Evolutionary conservation across 1,140 invertebrate genomes (phyloP), one percentile per base, ranked within the genome.

Genomic region (Chrysopa pallens): DNA sequence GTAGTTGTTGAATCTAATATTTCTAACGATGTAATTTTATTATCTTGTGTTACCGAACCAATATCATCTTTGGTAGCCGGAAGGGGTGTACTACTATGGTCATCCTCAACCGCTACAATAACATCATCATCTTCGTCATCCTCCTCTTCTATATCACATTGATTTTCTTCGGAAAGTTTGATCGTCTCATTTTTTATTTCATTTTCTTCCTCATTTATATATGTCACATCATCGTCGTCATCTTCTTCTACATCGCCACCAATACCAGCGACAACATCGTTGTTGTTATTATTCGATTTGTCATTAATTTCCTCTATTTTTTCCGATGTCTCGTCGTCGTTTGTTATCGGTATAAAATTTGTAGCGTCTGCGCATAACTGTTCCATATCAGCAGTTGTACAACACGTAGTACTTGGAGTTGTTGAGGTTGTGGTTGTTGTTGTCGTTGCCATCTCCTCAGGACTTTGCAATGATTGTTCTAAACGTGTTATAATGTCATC

Each of bases 401-500:
- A 7, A 31, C 37, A 17, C 9, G 23, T 15, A 33, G 13, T 7
- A 48, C 40, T 11, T 13, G n/a, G 17, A 23, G 17, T n/a, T 40
- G 33, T 38, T 40, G 11, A 47, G 35, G 39, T 49, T 44, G 36
- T 38, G 36, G 55, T 63, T 45, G 51, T 55, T 27, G 54, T 51
- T 47, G 38, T 35, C 23, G 42, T 44, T 42, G n/a, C 44, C 15
- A 66, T 46, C 36, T 62, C 61, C 42, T 70, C 67, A 5, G 67
- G 66, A 50, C 68, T 69, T 44, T 66, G 63, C 1, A 61, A 56
- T 4, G 70, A 70, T 45, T 69, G 68, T 46, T 69, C 69, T 33
- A 74, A 53, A 35, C 69, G 49, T 37, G 67, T 63, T 13, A 73
- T 67, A 36, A 73, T 72, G 48, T 74, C 70, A 11, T 66, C 62